Conservation (phyloP, 2,113 vertebrate species). For the Caranx melampygus region DNA sequence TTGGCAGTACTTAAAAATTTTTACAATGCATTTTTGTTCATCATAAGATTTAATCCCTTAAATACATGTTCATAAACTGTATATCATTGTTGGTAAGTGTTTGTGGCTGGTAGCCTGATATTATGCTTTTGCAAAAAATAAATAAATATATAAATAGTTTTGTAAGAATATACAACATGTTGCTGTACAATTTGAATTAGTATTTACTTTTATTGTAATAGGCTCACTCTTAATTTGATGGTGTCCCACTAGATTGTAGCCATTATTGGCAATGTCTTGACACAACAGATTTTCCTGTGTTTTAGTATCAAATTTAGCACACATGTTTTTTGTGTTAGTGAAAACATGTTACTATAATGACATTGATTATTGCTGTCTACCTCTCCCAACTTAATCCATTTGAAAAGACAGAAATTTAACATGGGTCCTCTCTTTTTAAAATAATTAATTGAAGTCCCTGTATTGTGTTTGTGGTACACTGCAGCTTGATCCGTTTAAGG, state of each 20-base stretch:
- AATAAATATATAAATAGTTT: constrained; percentile 63
- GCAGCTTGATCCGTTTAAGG: constrained; percentile 55
- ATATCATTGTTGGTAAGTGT: constrained; percentile 64
- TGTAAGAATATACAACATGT: constrained; percentile 74
- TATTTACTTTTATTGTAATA: constrained; percentile 71
- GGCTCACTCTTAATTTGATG: constrained; percentile 61
- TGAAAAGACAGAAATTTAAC: constrained; percentile 46
- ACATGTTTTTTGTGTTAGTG: constrained; percentile 69
- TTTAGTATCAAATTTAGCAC: constrained; percentile 61
- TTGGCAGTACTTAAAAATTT: constrained; percentile 53
- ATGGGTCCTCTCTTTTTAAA: constrained; percentile 41
- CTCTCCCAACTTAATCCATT: constrained; percentile 74
- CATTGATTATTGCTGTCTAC: constrained; percentile 80
- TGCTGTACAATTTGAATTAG: constrained; percentile 71
- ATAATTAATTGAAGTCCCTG: constrained; percentile 49
- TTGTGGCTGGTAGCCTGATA: constrained; percentile 69
- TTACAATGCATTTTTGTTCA: constrained; percentile 43
- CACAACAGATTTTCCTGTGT: constrained; percentile 62
- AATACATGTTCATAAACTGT: constrained; percentile 57
- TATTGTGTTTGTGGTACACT: constrained; percentile 60
- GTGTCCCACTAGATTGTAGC: constrained; percentile 55
- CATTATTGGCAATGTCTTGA: constrained; percentile 61
- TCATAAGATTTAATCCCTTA: constrained; percentile 41
- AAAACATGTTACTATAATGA: constrained; percentile 67
- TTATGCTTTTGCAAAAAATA: constrained; percentile 70